Base-by-base conservation (phyloP, 2,113 vertebrate genomes). In the Planiliza haematocheilus region DNA sequence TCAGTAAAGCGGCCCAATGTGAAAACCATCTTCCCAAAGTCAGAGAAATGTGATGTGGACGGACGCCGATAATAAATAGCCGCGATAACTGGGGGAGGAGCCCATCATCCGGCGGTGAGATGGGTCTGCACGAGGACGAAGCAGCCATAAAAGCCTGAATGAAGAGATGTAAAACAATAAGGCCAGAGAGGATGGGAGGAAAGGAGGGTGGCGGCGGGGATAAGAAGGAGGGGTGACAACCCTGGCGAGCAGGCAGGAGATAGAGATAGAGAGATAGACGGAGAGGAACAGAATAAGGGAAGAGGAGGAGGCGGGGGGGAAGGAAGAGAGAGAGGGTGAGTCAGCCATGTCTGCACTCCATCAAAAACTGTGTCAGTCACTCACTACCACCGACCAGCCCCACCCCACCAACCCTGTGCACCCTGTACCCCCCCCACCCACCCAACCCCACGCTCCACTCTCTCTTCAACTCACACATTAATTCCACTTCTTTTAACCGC, bases 1-100 rank as follows among this genome's bases (percentile, higher is more conserved):
- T 74, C 83, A 38, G 71, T 88, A 86, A 87, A 89, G 80, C 56
- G 55, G 36, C 42, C 80, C 89, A 92, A 91, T 89, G 90, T 90
- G 91, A 92, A 90, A 92, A 90, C 89, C 90, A 90, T 91, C 91
- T 90, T 86, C 87, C 85, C 89, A 91, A 92, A 92, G 90, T 91
- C 89, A 91, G 86, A 91, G 86, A 86, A 87, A 89, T 88, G 89
- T 65, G 86, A 90, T 85, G 87, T 87, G 85, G 83, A 86, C 89
- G 52, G 85, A 79, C 74, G 59, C 1, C n/a, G 89, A 84, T 89
- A 91, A 91, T 92, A 89, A 91, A 93, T 91, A 89, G 88, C 78
- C 2, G 51, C 78, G 84, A 90, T 91, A 93, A 91, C 79, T 82
- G 90, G 81, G 81, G 83, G 83, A 89, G 87, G 89, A 86, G 87